Evolutionary conservation across 2,113 vertebrate species (phyloP), one percentile per base, ranked within the genome.

Genomic region (Zapus hudsonius): DNA sequence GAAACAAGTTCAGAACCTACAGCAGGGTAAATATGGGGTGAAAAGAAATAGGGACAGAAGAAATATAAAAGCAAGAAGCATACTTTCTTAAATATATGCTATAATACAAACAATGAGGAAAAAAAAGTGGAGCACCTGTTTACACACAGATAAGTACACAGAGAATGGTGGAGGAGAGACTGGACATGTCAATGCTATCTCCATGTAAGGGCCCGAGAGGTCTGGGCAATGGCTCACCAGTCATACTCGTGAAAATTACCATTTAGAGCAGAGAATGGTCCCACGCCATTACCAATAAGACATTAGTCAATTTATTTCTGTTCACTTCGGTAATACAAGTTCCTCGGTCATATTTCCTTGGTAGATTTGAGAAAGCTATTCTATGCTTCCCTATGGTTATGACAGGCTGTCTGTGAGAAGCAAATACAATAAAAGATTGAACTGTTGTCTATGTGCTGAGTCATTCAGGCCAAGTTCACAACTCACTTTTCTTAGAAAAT

Each of bases 1-100:
- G 98, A 98, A 99, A 99, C 85, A 99, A 98, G 95, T 99, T 99
- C 97, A 99, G 96, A 72, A 99, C 98, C 99, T 99, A 64, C 6
- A 83, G 16, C 27, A 80, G 82, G 76, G 31, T 36, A 16, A 22
- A 66, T 2, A 85, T 47, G 20, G 55, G 29, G 8, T 13, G 9
- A 52, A 47, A 84, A n/a, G 15, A 87, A 92, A 93, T 3, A 80
- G 47, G 27, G 42, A 94, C 33, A 89, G 0, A 47, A 4, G 72
- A 89, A 87, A 82, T 38, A 91, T 79, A 83, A 94, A 73, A 25
- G 64, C 82, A 86, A 55, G 79, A 42, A 89, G 44, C 7, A 69
- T 1, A 76, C 0, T 84, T 84, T 89, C 59, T 75, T 36, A 93
- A 84, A 79, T 70, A 70, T 0, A 89, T 44, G 5, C 55, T n/a